Percentiles rank a stretch among this genome's conserved stretches.
Evolutionary conservation across 1,140 invertebrate species (phyloP).

Genomic region (Drosophila littoralis): DNA sequence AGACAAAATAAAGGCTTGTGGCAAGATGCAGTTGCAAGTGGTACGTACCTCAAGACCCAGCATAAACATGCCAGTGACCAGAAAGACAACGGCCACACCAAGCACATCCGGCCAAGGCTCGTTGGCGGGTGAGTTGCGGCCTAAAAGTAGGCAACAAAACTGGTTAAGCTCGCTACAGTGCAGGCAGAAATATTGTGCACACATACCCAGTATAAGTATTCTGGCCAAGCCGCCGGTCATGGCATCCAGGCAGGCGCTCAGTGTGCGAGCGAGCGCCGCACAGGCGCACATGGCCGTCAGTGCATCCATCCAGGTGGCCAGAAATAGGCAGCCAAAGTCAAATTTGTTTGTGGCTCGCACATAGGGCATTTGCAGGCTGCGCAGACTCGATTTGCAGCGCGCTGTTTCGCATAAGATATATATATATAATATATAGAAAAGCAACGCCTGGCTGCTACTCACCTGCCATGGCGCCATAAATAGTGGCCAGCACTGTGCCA

Average conservation of each 20-base stretch:
- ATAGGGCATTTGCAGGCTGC: slow-evolving; percentile 80
- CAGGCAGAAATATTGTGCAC: slow-evolving; percentile 36
- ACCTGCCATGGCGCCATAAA: slow-evolving; percentile 76
- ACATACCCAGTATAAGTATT: slow-evolving; percentile 74
- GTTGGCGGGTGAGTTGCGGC: slow-evolving; percentile 85
- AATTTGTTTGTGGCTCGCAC: slow-evolving; percentile 83
- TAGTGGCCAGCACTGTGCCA: slow-evolving; percentile 66
- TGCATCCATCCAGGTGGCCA: slow-evolving; percentile 87
- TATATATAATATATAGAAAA: neutral
- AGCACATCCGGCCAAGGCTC: slow-evolving; percentile 89
- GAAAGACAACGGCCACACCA: slow-evolving; percentile 88
- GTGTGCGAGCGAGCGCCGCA: slow-evolving; percentile 87
- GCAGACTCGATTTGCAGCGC: slow-evolving; percentile 72
- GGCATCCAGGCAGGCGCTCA: slow-evolving; percentile 88
- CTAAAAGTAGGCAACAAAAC: slow-evolving; percentile 70
- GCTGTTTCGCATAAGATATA: slow-evolving; percentile 34
- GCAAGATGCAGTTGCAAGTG: neutral
- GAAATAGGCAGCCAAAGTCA: slow-evolving; percentile 85
- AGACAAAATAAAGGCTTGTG: neutral
- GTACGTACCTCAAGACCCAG: slow-evolving; percentile 87
- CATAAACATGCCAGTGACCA: slow-evolving; percentile 89
- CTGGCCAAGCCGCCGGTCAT: slow-evolving; percentile 87
- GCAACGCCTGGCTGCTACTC: slow-evolving; percentile 7
- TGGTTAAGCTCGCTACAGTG: slow-evolving; percentile 31
- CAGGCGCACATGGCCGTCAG: slow-evolving; percentile 87